Conservation (phyloP, 92 coral and sea anemone genomes). For the Actinernus sp. region DNA sequence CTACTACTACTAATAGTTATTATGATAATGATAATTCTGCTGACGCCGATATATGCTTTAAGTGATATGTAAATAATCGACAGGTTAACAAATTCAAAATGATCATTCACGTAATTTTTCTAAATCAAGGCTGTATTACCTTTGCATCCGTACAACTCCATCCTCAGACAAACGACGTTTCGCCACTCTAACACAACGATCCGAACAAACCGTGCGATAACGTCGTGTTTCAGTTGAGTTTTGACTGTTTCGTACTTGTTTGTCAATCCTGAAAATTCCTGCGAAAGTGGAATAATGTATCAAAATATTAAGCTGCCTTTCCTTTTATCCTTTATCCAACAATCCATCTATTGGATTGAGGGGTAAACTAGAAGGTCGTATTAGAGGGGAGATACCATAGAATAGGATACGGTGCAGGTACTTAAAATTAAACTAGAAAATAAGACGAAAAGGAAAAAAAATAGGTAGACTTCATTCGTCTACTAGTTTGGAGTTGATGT, state of each 20-base stretch:
- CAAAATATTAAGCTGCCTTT: no score
- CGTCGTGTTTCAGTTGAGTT: not conserved
- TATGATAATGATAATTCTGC: no score
- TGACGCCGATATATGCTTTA: no score
- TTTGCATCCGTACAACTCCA: conserved; percentile 66
- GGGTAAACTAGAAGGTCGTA: not conserved
- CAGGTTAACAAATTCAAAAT: no score
- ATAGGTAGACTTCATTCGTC: no score
- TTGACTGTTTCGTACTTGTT: conserved; percentile 13
- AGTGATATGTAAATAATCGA: no score
- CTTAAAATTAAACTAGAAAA: no score
- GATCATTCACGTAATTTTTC: not conserved
- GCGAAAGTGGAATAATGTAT: not conserved
- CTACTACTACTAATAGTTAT: no score
- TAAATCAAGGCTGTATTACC: conserved; percentile 12
- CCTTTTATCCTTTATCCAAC: no score
- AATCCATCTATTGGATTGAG: no score
- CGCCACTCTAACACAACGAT: conserved; percentile 40
- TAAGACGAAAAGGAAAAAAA: no score
- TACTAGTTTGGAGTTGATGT: no score
- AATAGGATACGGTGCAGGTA: not conserved
- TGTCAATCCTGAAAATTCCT: conserved; percentile 22
- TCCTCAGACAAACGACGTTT: conserved; percentile 39
- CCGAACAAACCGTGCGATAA: conserved; percentile 42
- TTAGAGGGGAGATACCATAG: not conserved